Evolutionary conservation across 2,888 invertebrate genomes (phyloP).

Genomic region (Amblyjoppa fuscipennis): DNA sequence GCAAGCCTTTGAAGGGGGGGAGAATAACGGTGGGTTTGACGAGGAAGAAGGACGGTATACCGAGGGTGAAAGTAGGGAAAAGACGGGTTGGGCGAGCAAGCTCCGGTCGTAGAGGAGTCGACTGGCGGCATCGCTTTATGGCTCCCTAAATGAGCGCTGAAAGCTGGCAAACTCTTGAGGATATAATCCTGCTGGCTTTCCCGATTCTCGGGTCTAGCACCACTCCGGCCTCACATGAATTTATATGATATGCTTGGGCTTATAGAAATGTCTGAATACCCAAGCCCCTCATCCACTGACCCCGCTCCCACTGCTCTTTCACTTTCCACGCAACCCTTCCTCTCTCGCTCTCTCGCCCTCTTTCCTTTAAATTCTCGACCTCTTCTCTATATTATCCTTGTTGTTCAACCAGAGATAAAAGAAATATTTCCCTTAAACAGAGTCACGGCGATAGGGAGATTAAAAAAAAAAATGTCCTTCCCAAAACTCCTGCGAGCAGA

Average conservation of each 20-base stretch:
- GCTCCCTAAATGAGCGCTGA: conserved; percentile 81
- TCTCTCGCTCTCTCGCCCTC: neutral
- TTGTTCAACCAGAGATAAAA: conserved; percentile 4
- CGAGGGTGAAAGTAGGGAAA: conserved; percentile 24
- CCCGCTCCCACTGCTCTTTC: conserved; percentile 49
- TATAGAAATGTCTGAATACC: conserved; percentile 66
- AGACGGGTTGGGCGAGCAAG: conserved; percentile 25
- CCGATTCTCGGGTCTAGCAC: conserved; percentile 70
- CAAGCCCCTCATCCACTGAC: conserved; percentile 65
- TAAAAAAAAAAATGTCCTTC: neutral
- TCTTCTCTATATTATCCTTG: conserved; percentile 16
- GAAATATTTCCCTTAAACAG: neutral
- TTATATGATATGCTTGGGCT: conserved; percentile 72
- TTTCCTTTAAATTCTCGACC: neutral
- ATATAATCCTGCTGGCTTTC: conserved; percentile 81
- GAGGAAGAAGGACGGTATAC: conserved; percentile 9
- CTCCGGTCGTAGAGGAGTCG: conserved; percentile 52
- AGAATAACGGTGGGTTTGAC: conserved; percentile 33
- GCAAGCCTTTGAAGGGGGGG: conserved; percentile 56
- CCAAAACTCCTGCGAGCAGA: neutral
- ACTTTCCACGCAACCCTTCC: neutral
- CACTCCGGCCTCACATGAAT: conserved; percentile 74
- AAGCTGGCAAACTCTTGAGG: conserved; percentile 82
- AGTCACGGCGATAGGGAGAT: neutral
- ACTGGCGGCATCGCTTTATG: conserved; percentile 72